These are phyloP conservation scores for Copidosoma floridanum DNA, from an alignment of 1,140 invertebrate genomes.

Conservation along the genomic window DNA sequence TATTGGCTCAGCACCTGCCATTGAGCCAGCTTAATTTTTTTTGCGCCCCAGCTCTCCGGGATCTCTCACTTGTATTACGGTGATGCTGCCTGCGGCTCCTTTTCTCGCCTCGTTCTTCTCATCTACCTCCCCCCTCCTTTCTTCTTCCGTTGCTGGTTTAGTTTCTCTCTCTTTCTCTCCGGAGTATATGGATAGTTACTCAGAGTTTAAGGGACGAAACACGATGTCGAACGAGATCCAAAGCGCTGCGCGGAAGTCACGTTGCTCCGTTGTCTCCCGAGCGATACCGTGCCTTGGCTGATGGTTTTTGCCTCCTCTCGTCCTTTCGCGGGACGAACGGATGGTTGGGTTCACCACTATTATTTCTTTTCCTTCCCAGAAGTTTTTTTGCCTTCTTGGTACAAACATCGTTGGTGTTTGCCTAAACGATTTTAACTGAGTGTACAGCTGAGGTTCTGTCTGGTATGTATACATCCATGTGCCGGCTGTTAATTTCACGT, in stretches of 20 bases:
- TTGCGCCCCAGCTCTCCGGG: conserved; percentile 14
- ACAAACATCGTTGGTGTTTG: no score
- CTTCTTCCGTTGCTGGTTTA: neutral
- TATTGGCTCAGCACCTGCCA: conserved; percentile 39
- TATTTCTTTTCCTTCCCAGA: no score
- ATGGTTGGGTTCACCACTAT: no score
- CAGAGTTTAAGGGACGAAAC: neutral
- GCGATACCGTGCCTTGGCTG: no score
- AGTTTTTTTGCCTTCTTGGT: no score
- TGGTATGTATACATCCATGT: no score
- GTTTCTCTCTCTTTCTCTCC: neutral
- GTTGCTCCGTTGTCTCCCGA: no score
- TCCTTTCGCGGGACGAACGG: neutral
- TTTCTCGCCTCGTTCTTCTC: conserved; percentile 17
- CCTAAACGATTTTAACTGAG: no score
- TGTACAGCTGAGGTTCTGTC: no score
- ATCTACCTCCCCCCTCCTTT: neutral
- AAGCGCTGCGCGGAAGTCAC: conserved; percentile 1
- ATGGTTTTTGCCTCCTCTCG: neutral
- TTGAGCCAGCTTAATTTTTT: conserved; percentile 32
- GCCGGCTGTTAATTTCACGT: no score
- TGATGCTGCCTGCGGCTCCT: conserved; percentile 4
- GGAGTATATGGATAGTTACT: neutral
- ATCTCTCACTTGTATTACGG: neutral
- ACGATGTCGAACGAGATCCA: conserved; percentile 2